Conservation (phyloP, 2,888 invertebrate genomes). For the Philhelius pedissequus region DNA sequence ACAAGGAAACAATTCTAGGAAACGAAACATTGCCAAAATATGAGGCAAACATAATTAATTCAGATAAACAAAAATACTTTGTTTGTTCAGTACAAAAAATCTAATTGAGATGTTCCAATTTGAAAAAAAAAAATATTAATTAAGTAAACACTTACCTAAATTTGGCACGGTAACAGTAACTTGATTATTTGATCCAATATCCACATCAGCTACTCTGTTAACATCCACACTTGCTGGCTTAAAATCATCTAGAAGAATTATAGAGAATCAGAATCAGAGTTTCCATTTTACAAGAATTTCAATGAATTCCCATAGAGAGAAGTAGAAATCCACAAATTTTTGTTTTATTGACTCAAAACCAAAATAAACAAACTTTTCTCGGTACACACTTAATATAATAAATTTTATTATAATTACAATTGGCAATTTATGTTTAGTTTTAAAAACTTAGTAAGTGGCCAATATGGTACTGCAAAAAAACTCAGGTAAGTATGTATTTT, state of each 20-base stretch:
- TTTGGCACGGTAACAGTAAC: constrained; percentile 96
- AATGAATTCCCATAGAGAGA: background rate
- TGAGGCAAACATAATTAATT: background rate
- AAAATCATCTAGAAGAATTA: constrained; percentile 90
- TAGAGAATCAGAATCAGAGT: constrained; percentile 41
- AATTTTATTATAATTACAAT: too few relatives aligned
- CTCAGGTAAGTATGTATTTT: too few relatives aligned
- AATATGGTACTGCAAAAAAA: too few relatives aligned
- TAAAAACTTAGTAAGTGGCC: too few relatives aligned
- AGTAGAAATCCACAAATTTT: background rate
- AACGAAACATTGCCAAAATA: background rate
- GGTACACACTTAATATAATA: too few relatives aligned
- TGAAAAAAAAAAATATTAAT: background rate
- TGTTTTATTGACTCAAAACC: background rate
- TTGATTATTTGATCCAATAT: constrained; percentile 93
- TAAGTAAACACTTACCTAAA: constrained; percentile 85
- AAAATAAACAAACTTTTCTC: background rate
- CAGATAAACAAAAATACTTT: background rate
- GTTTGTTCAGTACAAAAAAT: too few relatives aligned
- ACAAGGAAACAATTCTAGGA: background rate
- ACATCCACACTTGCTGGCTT: constrained; percentile 98
- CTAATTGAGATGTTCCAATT: background rate
- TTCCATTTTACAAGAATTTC: background rate
- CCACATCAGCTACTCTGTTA: constrained; percentile 93
- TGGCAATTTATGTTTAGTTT: too few relatives aligned